phyloP scores from a whole-genome alignment of 2,113 vertebrate species.

The Gavialis gangeticus region DNA sequence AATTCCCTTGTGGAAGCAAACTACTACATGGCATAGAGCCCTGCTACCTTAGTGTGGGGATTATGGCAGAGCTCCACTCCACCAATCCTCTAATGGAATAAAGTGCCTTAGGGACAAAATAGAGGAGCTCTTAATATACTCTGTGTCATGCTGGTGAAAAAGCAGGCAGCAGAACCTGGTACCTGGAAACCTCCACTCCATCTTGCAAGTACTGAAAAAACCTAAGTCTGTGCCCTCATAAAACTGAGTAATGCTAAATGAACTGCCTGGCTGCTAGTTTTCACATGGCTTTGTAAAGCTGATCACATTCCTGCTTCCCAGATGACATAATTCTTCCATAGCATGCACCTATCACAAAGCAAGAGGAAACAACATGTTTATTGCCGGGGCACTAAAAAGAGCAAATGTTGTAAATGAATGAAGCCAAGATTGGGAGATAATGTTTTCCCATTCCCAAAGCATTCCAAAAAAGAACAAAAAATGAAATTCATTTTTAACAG shows the following conservation, averaged over 20 bases:
- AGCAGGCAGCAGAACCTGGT: not conserved
- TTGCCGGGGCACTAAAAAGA: not conserved
- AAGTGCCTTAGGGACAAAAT: not conserved
- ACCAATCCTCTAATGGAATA: fast-evolving
- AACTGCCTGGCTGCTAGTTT: not conserved
- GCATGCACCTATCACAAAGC: not conserved
- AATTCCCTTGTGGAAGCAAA: not conserved
- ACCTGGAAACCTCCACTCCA: not conserved
- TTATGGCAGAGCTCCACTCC: not conserved
- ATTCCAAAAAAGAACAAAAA: not conserved
- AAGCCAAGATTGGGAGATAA: not conserved
- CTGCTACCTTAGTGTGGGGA: not conserved
- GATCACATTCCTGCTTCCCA: not conserved
- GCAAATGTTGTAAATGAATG: not conserved
- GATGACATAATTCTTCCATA: not conserved
- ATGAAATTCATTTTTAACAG: not conserved
- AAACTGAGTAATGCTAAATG: not conserved
- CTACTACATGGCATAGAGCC: not conserved
- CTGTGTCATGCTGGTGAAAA: not conserved
- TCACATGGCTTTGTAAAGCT: not conserved
- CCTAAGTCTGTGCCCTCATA: not conserved
- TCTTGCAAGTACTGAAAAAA: not conserved
- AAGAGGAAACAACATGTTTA: not conserved
- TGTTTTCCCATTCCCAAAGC: not conserved
- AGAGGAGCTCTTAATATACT: not conserved